phyloP scores from a whole-genome alignment of 1,140 invertebrate genomes.

The Adoxophyes honmai region DNA sequence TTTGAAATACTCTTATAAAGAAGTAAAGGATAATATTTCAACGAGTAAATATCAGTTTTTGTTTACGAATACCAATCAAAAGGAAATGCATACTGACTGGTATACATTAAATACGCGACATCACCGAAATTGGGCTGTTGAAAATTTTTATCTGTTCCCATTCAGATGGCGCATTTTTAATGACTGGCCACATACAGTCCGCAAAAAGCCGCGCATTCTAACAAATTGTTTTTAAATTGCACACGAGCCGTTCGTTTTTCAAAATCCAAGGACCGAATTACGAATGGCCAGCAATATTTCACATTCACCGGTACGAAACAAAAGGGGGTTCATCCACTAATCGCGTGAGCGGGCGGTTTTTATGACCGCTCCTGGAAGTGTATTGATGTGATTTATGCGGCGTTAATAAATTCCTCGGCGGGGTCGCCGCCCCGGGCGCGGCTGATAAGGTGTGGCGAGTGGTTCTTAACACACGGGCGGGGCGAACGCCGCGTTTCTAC shows the following conservation, averaged over 20 bases:
- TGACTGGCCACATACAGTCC: too few species aligned
- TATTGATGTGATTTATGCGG: conserved; percentile 61
- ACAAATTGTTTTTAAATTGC: too few species aligned
- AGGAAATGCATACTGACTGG: too few species aligned
- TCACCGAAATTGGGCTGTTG: too few species aligned
- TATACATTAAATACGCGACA: too few species aligned
- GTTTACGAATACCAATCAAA: too few species aligned
- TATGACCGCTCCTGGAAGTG: conserved; percentile 48
- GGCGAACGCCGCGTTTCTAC: conserved; percentile 21
- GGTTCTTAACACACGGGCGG: conserved; percentile 31
- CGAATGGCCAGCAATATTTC: conserved; percentile 11
- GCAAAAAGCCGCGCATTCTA: too few species aligned
- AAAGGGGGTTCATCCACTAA: conserved; percentile 35
- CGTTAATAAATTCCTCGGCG: conserved; percentile 59
- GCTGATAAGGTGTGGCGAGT: conserved; percentile 30
- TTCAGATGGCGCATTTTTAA: too few species aligned
- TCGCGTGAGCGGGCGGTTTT: conserved; percentile 45
- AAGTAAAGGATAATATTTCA: too few species aligned
- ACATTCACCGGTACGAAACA: conserved; percentile 19
- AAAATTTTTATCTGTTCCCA: too few species aligned
- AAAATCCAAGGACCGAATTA: neutral
- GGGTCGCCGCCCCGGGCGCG: conserved; percentile 40
- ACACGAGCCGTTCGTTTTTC: neutral
- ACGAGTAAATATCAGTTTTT: too few species aligned
- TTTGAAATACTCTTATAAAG: too few species aligned